Evolutionary conservation across 2,113 vertebrate species (phyloP), one percentile per base, ranked within the genome.

Genomic region (Donacobius atricapilla): DNA sequence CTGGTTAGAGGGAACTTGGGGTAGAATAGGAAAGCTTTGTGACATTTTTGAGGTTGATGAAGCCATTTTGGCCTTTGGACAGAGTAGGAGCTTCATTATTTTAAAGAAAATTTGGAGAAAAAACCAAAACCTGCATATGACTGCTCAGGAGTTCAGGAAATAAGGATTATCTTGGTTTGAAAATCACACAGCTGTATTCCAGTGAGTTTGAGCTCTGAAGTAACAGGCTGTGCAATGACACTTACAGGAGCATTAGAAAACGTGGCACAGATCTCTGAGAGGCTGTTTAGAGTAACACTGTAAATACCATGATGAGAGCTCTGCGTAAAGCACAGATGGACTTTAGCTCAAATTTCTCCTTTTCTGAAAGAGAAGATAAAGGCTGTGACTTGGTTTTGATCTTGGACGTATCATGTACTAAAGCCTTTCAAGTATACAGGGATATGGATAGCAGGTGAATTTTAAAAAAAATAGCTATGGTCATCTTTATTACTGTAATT

Each of bases 81-180:
- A 82, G 56, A 50, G 14, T 13, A 75, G 33, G 4, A 80, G 2
- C 27, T 73, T 37, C 24, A 27, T 82, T 78, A 57, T 72, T 88
- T 79, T 61, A 15, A 1, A 57, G 28, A 28, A 63, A 70, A 75
- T 61, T 33, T 37, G 6, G 22, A 64, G 40, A 31, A 61, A 60
- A 69, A 65, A 8, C 0, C 15, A 53, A 56, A 78, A 31, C 7
- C 61, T 65, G 10, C 9, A 15, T 1, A 1, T 45, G 25, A 66
- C 18, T 82, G 70, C n/a, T 65, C 28, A 37, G 11, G 10, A 66
- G 27, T 9, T n/a, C 19, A 79, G 42, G 10, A 83, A 63, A 39
- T 54, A 75, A 63, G 42, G 30, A 53, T 40, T n/a, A 42, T 7
- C 25, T 87, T 61, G 54, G 31, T 85, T 90, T 86, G 58, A 70